These are phyloP conservation scores for Elephantulus edwardii DNA, from an alignment of 2,113 vertebrate species.

Conservation along the genomic window DNA sequence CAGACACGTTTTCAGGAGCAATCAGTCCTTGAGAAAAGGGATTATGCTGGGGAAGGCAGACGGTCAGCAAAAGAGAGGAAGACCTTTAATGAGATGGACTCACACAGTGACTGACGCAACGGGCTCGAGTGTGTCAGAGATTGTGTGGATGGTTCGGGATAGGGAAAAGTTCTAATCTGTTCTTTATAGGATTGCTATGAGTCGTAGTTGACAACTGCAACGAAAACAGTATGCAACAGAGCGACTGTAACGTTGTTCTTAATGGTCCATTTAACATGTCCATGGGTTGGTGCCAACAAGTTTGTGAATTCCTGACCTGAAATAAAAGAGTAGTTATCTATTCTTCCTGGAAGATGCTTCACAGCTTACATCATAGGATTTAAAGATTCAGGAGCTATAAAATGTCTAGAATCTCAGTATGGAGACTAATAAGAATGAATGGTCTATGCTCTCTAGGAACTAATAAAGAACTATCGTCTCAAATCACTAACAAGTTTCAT, in stretches of 20 bases:
- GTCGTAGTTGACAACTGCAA: no score
- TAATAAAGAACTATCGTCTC: not conserved
- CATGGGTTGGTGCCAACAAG: not conserved
- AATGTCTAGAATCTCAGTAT: slow-evolving; percentile 7
- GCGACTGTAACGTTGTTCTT: not conserved
- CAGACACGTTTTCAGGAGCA: no score
- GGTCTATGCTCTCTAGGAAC: not conserved
- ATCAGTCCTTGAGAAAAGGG: no score
- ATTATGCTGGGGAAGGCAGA: no score
- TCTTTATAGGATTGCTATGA: no score
- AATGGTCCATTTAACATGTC: not conserved
- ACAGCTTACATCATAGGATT: slow-evolving; percentile 7
- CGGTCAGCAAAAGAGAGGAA: no score
- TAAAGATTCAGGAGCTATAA: not conserved
- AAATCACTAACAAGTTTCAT: not conserved
- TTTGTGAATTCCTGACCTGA: not conserved
- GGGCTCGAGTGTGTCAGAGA: no score
- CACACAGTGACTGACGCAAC: no score
- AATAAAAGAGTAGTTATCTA: not conserved
- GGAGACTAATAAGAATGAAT: slow-evolving; percentile 9
- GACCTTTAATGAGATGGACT: no score
- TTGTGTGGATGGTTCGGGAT: no score
- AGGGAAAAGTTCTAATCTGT: no score
- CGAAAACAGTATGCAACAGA: not conserved
- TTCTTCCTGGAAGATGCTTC: not conserved